Conservation (phyloP, 1,140 invertebrate genomes). For the Mylabris phalerata region DNA sequence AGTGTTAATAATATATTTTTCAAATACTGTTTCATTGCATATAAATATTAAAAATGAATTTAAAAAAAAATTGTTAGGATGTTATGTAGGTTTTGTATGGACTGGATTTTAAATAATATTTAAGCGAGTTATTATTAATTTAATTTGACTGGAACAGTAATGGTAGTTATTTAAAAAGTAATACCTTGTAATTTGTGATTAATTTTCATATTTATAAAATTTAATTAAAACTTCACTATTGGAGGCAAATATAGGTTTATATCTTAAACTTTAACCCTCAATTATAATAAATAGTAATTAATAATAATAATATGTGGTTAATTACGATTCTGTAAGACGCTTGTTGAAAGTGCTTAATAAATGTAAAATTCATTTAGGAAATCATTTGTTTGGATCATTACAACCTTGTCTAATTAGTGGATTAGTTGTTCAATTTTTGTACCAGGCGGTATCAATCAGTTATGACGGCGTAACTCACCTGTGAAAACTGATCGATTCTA, state of each 20-base stretch:
- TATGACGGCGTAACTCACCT: neutral
- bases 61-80: conserved; percentile 9
- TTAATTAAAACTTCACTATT: conserved; percentile 26
- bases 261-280: conserved; percentile 27
- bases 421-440: neutral
- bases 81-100: conserved; percentile 23
- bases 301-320: conserved; percentile 21
- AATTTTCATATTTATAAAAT: conserved; percentile 24
- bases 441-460: conserved; percentile 8
- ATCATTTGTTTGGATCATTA: neutral
- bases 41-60: neutral
- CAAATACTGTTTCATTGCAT: conserved; percentile 15
- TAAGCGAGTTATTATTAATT: conserved; percentile 3
- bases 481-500: conserved; percentile 24
- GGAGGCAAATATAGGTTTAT: conserved; percentile 30
- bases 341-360: conserved; percentile 42
- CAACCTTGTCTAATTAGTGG: neutral
- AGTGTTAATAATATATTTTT: conserved; percentile 21
- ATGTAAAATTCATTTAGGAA: conserved; percentile 40
- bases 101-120: conserved; percentile 5
- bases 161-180: conserved; percentile 9
- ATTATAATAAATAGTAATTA: conserved; percentile 3
- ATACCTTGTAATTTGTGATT: conserved; percentile 6
- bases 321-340: conserved; percentile 34
- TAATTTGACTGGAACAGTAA: conserved; percentile 11